These are phyloP conservation scores for Diorhabda carinulata DNA, from an alignment of 1,140 invertebrate species.

Conservation along the genomic window DNA sequence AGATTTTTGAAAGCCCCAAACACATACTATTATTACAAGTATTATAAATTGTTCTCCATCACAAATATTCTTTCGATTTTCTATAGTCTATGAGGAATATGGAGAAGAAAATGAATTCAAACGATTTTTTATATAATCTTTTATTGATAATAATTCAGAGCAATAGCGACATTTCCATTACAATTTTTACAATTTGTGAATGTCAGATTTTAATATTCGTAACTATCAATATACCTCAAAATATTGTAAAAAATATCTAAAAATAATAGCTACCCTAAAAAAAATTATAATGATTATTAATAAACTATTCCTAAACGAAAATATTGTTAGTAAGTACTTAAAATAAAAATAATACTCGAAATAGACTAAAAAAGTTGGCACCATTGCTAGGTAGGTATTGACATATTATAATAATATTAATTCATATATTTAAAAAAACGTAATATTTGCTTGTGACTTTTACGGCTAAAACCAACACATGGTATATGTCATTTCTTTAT, in stretches of 20 bases:
- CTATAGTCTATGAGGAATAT: no score
- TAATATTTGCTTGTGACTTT: no score
- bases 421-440: no score
- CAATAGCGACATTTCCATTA: conserved; percentile 35
- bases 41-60: no score
- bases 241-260: conserved; percentile 9
- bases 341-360: neutral
- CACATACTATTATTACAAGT: no score
- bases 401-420: no score
- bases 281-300: neutral
- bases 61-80: no score
- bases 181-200: conserved; percentile 30
- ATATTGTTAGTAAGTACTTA: neutral
- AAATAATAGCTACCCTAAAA: conserved; percentile 2
- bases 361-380: neutral
- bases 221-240: conserved; percentile 11
- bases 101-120: no score
- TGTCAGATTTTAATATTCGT: conserved; percentile 18
- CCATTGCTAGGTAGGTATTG: neutral
- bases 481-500: no score
- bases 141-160: conserved; percentile 38
- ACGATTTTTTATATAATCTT: conserved; percentile 25
- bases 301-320: neutral
- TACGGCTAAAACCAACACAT: no score
- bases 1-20: no score